phyloP scores from a whole-genome alignment of 1,140 invertebrate species.

The Nasonia longicornis region DNA sequence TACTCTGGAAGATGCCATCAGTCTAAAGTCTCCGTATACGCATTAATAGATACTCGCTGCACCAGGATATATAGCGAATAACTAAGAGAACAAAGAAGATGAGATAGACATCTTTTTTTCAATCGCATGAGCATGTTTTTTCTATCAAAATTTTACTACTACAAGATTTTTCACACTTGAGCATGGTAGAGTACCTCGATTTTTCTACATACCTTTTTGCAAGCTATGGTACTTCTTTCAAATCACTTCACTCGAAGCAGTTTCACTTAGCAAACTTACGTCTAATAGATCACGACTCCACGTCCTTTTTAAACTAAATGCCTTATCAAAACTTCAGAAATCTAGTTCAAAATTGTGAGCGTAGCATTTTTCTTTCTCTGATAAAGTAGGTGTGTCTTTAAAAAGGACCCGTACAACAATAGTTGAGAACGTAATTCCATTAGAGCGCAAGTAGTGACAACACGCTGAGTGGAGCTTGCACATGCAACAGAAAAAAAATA shows the following conservation, averaged over 20 bases:
- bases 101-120: constrained; percentile 1
- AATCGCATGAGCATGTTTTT: constrained; percentile 45
- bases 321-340: background rate
- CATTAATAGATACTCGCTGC: background rate
- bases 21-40: background rate
- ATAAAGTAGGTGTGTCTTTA: constrained; percentile 6
- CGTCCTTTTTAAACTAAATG: constrained; percentile 8
- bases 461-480: constrained; percentile 43
- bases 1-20: constrained; percentile 2
- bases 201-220: constrained; percentile 7
- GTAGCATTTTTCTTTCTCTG: background rate
- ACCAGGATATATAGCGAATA: background rate
- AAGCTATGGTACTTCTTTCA: constrained; percentile 13
- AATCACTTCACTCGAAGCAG: constrained; percentile 10
- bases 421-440: constrained; percentile 17
- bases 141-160: constrained; percentile 9
- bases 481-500: background rate
- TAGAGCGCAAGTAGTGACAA: constrained; percentile 27
- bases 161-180: constrained; percentile 28
- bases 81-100: background rate
- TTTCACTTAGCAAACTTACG: constrained; percentile 40
- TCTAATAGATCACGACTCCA: background rate
- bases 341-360: background rate
- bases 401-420: constrained; percentile 1
- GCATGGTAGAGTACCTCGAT: constrained; percentile 24